A percentile compares a stretch with the other conserved stretches of the same genome.
phyloP scores from a whole-genome alignment of 2,797 vertebrate genomes.

The Pseudopleuronectes americanus region DNA sequence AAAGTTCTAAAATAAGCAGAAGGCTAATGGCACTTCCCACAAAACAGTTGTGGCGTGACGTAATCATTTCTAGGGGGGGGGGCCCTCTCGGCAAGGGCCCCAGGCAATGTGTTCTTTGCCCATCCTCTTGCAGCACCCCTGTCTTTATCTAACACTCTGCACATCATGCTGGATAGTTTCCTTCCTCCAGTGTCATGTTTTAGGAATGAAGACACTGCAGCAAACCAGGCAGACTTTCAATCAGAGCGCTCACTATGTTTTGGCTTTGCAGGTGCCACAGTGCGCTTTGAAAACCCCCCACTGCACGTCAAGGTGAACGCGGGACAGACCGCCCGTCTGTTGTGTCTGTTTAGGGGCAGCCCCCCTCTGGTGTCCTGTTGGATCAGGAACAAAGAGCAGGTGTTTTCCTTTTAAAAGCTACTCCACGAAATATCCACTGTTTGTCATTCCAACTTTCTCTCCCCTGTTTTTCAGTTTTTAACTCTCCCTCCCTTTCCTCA shows the following conservation, averaged over 20 bases:
- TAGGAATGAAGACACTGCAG: not conserved
- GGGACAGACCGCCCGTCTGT: constrained; percentile 74
- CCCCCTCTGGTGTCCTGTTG: constrained; percentile 84
- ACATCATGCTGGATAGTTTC: constrained; percentile 32
- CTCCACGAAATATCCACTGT: not conserved
- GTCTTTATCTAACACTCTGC: constrained; percentile 50
- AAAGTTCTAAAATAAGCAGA: no score
- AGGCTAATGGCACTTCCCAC: no score
- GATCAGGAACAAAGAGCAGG: constrained; percentile 85
- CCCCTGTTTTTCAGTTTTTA: not conserved
- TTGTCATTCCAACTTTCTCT: no score
- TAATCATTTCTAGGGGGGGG: no score
- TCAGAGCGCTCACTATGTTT: constrained; percentile 19
- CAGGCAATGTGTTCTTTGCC: no score
- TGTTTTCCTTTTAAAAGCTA: constrained; percentile 29
- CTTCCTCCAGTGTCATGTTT: constrained; percentile 22
- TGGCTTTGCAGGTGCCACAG: constrained; percentile 58
- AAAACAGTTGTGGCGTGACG: no score
- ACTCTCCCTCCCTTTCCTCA: not conserved
- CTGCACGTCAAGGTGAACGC: constrained; percentile 73
- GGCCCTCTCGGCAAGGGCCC: no score
- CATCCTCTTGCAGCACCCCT: no score
- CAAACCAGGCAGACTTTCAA: not conserved
- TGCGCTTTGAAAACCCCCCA: constrained; percentile 74
- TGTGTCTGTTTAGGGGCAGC: constrained; percentile 76